Base-by-base conservation (phyloP, 1,140 invertebrate species). In the Drosophila mojavensis region DNA sequence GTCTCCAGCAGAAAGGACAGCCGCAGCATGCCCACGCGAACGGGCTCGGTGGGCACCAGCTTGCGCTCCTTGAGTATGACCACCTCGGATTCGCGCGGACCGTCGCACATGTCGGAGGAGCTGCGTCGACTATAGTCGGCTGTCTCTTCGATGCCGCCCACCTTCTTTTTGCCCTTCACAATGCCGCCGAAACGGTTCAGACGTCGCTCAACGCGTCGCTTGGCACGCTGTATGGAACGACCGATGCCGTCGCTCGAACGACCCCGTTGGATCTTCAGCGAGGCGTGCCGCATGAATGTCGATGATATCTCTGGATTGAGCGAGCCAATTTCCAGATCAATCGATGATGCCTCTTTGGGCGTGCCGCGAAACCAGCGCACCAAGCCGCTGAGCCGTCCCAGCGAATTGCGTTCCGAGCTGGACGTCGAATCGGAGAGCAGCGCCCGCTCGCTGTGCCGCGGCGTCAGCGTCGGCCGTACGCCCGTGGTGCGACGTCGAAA, bases 1-100 rank as follows among this genome's bases (percentile, higher is more conserved):
- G 97, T 98, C 92, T 99, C 98, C 64, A 99, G 91, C 5, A 99
- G 93, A 92, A 99, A 98, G 15, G 96, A 96, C 79, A 99, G 96
- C 65, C 97, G 93, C 26, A 96, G 93, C 93, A 98, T 96, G 13
- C 98, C 98, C 33, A 96, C 95, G 75, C 95, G 95, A 9, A 99
- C 93, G 0, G 96, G 94, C 53, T 94, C 93, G 1, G 95, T 94
- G 28, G 95, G 94, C 7, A 98, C 96, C 17, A 98, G 89, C 83
- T 96, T 95, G 39, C 97, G 93, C 84, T 98, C 96, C 92, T 97
- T 97, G 11, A 98, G 93, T 6, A 98, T 95, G 2, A 98, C 96
- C 74, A 97, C 97, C 92, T 98, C 97, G 0, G 96, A 96, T 81
- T 97, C 97, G 24, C 95, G 94, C 0, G 95, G 95, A 0, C 95